These are phyloP conservation scores for Calameuta idolon DNA, from an alignment of 2,888 invertebrate genomes.

Conservation along the genomic window DNA sequence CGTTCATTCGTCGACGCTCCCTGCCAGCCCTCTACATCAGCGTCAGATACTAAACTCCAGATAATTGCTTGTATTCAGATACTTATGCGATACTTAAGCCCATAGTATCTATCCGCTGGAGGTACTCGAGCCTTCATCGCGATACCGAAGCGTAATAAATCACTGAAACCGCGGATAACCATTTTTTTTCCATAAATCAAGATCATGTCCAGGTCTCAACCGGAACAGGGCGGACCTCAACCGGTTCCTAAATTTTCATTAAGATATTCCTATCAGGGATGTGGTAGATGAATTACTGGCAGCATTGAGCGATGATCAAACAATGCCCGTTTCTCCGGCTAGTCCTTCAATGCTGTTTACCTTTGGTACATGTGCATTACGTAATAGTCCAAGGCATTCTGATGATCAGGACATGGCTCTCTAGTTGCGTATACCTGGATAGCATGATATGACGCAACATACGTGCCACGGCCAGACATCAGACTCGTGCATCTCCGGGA, in stretches of 20 bases:
- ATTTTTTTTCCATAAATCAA: too few species aligned
- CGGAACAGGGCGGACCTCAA: too few species aligned
- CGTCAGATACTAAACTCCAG: background rate
- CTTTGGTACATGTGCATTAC: background rate
- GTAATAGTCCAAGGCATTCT: background rate
- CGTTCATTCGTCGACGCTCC: background rate
- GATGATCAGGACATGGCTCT: background rate
- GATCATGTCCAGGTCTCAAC: too few species aligned
- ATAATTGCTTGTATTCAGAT: background rate
- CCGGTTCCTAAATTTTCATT: too few species aligned
- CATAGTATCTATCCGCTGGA: background rate
- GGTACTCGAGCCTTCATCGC: background rate
- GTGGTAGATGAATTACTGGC: background rate
- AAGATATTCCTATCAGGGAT: too few species aligned
- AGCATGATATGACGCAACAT: background rate
- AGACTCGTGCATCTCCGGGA: slow-evolving; percentile 46
- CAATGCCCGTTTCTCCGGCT: background rate
- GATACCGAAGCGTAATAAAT: background rate
- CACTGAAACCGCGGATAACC: background rate
- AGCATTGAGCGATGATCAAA: slow-evolving; percentile 25
- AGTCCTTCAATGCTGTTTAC: background rate
- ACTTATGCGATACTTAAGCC: background rate
- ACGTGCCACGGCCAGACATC: slow-evolving; percentile 47
- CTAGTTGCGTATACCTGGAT: background rate
- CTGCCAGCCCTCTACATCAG: background rate